Evolutionary conservation across 2,113 vertebrate species (phyloP).

Genomic region (Gallinago paraguaiae): DNA sequence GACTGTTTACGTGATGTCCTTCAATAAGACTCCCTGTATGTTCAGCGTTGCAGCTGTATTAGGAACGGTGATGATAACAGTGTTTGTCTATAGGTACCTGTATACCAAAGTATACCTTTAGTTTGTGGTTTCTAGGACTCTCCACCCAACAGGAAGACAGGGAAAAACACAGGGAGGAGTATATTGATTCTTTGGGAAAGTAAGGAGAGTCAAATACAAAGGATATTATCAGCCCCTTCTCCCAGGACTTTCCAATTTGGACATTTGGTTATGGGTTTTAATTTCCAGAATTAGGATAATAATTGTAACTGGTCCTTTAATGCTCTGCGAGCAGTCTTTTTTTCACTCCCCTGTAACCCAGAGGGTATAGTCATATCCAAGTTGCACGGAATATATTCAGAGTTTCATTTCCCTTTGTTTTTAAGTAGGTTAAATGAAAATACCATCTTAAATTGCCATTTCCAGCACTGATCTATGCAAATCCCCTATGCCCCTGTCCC

Average conservation of each 20-base stretch:
- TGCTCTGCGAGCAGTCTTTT: neutral
- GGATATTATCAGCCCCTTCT: neutral
- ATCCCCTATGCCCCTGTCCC: neutral
- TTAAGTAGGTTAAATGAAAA: conserved; percentile 58
- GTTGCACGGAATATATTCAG: neutral
- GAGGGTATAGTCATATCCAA: neutral
- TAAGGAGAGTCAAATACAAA: neutral
- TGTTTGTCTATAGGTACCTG: neutral
- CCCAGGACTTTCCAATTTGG: neutral
- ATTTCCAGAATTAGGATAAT: neutral
- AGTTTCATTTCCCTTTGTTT: conserved; percentile 45
- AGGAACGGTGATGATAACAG: neutral
- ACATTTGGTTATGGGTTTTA: neutral
- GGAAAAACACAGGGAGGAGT: neutral
- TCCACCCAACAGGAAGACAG: neutral
- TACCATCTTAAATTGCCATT: neutral
- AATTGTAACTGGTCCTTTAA: neutral
- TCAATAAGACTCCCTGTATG: neutral
- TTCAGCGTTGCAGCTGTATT: neutral
- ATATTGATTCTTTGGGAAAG: neutral
- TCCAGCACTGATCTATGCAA: conserved; percentile 2
- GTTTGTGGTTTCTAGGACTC: neutral
- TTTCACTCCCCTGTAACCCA: neutral
- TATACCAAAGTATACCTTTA: neutral
- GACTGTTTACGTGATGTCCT: neutral